These are phyloP conservation scores for Phoxinus dragarum DNA, from an alignment of 2,797 vertebrate species.

Conservation along the genomic window DNA sequence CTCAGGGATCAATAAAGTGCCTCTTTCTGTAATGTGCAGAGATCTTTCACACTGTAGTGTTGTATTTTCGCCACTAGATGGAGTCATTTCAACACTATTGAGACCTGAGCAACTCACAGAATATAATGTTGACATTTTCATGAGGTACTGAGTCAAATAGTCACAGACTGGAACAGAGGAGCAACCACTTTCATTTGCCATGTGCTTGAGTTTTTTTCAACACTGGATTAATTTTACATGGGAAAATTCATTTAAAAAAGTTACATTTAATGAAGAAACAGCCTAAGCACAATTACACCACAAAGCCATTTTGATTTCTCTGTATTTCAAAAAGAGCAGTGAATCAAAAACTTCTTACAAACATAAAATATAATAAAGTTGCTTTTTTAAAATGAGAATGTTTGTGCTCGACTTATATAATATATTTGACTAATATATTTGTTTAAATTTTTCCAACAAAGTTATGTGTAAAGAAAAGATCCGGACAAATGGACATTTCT, in stretches of 20 bases:
- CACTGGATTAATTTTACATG: background rate
- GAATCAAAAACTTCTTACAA: background rate
- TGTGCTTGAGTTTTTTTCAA: background rate
- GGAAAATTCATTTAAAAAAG: background rate
- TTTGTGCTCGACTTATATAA: background rate
- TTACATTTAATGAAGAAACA: background rate
- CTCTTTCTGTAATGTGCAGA: background rate
- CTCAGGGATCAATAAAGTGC: background rate
- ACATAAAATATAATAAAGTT: background rate
- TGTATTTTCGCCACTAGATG: constrained; percentile 67
- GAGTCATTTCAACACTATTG: constrained; percentile 49
- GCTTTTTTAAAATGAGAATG: background rate
- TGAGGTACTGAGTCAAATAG: background rate
- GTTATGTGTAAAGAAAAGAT: background rate
- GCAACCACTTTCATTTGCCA: background rate
- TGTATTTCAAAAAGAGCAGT: background rate
- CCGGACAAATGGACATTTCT: background rate
- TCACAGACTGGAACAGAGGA: background rate
- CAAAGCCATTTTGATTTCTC: background rate
- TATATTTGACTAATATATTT: background rate
- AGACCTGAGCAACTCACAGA: background rate
- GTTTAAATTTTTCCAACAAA: background rate
- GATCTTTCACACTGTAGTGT: background rate
- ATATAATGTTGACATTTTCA: background rate
- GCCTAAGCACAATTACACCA: background rate